These are phyloP conservation scores for Ctenicera cuprea DNA, from an alignment of 2,888 invertebrate genomes.

Conservation along the genomic window DNA sequence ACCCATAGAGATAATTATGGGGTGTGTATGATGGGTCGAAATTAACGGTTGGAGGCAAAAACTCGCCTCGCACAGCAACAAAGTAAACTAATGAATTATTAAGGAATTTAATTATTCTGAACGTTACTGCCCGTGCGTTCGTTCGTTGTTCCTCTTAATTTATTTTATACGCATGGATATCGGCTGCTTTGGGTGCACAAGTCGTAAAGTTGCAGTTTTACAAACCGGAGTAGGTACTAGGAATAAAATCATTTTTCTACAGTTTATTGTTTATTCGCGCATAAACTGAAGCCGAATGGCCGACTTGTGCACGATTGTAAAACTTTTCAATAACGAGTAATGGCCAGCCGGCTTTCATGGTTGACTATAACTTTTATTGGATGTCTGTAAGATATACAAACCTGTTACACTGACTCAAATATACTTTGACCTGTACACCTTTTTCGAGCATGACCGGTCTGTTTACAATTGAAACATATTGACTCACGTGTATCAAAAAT, in stretches of 20 bases:
- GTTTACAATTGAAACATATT: background rate
- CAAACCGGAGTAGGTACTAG: constrained; percentile 13
- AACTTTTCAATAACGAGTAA: constrained; percentile 20
- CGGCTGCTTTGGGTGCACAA: background rate
- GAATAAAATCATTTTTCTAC: constrained; percentile 19
- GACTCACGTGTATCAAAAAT: background rate
- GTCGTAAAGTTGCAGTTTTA: constrained; percentile 13
- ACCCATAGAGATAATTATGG: constrained; percentile 27
- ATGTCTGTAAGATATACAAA: background rate
- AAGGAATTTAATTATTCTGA: constrained; percentile 22
- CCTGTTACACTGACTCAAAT: constrained; percentile 15
- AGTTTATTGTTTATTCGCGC: constrained; percentile 21
- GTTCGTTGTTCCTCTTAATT: constrained; percentile 1
- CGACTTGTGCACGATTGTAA: background rate
- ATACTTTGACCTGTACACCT: background rate
- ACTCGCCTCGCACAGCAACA: background rate
- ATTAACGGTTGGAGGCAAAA: background rate
- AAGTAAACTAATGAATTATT: constrained; percentile 16
- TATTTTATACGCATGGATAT: constrained; percentile 10
- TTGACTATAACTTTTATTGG: constrained; percentile 3
- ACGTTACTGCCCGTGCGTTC: background rate
- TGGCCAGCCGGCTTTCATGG: background rate
- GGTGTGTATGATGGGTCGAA: background rate
- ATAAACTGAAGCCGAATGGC: constrained; percentile 9
- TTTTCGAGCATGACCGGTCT: background rate